Conservation (phyloP, 37 sponge, comb jelly and placozoan species). For the Haliclona indistincta region DNA sequence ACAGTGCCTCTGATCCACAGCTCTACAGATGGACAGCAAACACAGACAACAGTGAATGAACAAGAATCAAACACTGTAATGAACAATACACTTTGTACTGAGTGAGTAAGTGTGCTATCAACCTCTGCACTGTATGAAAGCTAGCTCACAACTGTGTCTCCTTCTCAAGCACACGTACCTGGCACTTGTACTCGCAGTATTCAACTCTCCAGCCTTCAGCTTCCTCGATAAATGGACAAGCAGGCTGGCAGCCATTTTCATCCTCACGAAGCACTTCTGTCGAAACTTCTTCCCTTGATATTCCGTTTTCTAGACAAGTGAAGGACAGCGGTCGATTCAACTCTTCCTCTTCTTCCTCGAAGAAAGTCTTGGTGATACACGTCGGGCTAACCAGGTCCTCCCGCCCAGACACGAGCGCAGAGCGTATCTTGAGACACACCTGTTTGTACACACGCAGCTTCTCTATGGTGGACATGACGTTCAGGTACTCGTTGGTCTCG, state of each 20-base stretch:
- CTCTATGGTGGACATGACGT: conserved; percentile 27
- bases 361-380: conserved; percentile 15
- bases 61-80: neutral
- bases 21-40: neutral
- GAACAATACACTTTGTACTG: too few species aligned
- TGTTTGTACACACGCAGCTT: conserved; percentile 60
- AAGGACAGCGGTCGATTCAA: conserved; percentile 9
- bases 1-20: conserved; percentile 36
- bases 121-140: too few species aligned
- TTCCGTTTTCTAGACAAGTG: neutral
- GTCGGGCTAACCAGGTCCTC: conserved; percentile 63
- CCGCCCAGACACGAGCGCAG: conserved; percentile 45
- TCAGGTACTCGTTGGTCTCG: too few species aligned
- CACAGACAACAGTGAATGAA: neutral
- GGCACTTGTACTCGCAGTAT: conserved; percentile 32
- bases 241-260: neutral
- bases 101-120: too few species aligned
- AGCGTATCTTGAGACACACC: conserved; percentile 58
- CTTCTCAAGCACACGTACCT: conserved; percentile 23
- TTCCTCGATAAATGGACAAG: conserved; percentile 65
- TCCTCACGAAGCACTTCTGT: neutral
- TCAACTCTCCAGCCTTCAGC: conserved; percentile 71
- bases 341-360: conserved; percentile 10
- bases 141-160: too few species aligned
- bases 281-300: neutral